A percentile compares a stretch with the other conserved stretches of the same genome.
These are phyloP conservation scores for Orius insidiosus DNA, from an alignment of 1,140 invertebrate species.

Conservation along the genomic window DNA sequence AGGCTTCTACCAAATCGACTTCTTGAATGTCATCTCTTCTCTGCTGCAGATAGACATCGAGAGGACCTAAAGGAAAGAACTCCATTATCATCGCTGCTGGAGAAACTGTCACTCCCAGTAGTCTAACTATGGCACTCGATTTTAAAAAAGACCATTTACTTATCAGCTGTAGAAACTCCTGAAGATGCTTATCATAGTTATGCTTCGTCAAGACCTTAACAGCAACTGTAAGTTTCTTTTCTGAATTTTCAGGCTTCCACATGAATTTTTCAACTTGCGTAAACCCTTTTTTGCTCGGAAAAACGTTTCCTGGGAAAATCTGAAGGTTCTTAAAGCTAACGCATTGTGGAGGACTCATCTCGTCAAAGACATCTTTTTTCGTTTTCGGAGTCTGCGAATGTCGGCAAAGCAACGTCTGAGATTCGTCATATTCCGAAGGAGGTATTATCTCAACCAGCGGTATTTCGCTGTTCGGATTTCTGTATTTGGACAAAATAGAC, in stretches of 20 bases:
- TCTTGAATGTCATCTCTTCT: slow-evolving; percentile 36
- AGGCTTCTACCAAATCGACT: slow-evolving; percentile 60
- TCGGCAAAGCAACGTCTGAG: too few relatives aligned
- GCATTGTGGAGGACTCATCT: slow-evolving; percentile 28
- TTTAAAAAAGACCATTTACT: slow-evolving; percentile 57
- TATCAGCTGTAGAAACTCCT: slow-evolving; percentile 59
- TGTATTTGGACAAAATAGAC: slow-evolving; percentile 40
- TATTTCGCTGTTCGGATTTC: slow-evolving; percentile 35
- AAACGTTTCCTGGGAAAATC: slow-evolving; percentile 41
- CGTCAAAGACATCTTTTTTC: slow-evolving; percentile 1
- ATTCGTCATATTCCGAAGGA: slow-evolving; percentile 54
- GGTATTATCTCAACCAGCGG: slow-evolving; percentile 57
- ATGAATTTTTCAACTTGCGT: slow-evolving; percentile 44
- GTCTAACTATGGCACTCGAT: slow-evolving; percentile 47
- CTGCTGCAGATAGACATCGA: slow-evolving; percentile 51
- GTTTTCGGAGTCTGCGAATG: too few relatives aligned
- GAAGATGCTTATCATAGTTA: slow-evolving; percentile 32
- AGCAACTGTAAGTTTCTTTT: slow-evolving; percentile 37
- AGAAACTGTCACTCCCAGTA: slow-evolving; percentile 58
- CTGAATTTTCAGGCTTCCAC: slow-evolving; percentile 39
- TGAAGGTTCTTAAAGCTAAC: slow-evolving; percentile 43
- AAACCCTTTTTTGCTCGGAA: slow-evolving; percentile 37
- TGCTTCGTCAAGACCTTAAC: slow-evolving; percentile 56
- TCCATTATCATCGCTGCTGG: slow-evolving; percentile 62
- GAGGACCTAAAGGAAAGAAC: slow-evolving; percentile 52